phyloP scores from a whole-genome alignment of 2,113 vertebrate species.

The Eclectus roratus region DNA sequence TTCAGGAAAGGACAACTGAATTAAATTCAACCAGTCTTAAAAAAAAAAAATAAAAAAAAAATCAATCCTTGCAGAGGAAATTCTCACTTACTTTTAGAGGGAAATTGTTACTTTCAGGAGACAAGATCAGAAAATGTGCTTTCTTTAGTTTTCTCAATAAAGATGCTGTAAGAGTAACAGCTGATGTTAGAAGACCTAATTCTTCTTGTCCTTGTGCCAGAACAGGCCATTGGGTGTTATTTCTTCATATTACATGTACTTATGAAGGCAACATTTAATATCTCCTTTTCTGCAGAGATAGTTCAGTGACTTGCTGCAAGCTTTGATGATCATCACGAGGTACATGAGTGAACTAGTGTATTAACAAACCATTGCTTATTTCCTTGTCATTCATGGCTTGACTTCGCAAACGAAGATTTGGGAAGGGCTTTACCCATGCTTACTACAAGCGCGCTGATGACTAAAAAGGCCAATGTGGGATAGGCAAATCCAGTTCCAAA shows the following conservation, averaged over 20 bases:
- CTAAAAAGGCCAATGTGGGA: too few species aligned
- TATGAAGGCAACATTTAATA: not conserved
- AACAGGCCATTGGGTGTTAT: not conserved
- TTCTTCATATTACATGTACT: not conserved
- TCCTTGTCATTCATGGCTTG: too few species aligned
- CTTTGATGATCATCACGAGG: not conserved
- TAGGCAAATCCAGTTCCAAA: too few species aligned
- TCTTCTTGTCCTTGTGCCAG: not conserved
- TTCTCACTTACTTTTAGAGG: not conserved
- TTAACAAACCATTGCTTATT: not conserved
- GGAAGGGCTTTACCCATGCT: too few species aligned
- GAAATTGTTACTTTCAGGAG: not conserved
- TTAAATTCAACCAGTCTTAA: not conserved
- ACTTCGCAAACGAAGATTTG: too few species aligned
- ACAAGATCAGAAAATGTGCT: not conserved
- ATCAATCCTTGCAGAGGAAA: not conserved
- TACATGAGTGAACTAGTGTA: not conserved
- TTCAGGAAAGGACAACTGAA: not conserved
- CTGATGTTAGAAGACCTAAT: not conserved
- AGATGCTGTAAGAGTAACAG: not conserved
- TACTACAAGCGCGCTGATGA: too few species aligned
- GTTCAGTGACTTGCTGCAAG: not conserved
- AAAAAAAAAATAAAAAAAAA: not conserved
- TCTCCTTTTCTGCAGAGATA: not conserved
- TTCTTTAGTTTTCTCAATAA: not conserved